These are phyloP conservation scores for Siniperca scherzeri DNA, from an alignment of 2,797 vertebrate genomes.

Conservation along the genomic window DNA sequence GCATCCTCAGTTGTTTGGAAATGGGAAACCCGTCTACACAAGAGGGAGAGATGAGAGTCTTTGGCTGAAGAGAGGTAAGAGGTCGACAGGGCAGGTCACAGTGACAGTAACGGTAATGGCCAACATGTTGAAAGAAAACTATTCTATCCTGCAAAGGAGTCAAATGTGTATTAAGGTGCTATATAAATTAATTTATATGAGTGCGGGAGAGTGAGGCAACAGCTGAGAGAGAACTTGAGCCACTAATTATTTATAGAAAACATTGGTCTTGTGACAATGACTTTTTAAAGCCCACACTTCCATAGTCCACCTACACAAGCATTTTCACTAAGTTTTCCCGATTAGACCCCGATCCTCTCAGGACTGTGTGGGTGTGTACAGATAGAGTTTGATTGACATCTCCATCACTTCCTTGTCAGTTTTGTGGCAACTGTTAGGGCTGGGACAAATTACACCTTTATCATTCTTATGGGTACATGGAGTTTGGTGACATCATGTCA, in stretches of 20 bases:
- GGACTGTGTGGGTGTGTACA: not conserved
- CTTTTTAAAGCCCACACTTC: not conserved
- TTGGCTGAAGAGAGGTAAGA: not conserved
- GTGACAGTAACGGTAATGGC: not conserved
- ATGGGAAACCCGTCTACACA: not conserved
- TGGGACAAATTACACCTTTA: not conserved
- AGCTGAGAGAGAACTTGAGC: not conserved
- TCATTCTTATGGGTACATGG: not conserved
- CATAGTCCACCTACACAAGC: not conserved
- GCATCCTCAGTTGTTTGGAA: not conserved
- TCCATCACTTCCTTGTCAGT: constrained; percentile 15
- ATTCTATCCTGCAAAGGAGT: not conserved
- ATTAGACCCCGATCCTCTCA: not conserved
- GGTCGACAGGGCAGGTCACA: too few relatives aligned
- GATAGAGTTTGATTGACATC: constrained; percentile 4
- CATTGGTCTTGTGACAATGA: not conserved
- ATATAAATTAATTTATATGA: not conserved
- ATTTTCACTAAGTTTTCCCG: not conserved
- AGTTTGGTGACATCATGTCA: not conserved
- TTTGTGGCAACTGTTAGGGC: not conserved
- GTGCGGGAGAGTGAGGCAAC: too few relatives aligned
- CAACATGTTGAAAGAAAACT: not conserved
- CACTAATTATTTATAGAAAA: not conserved
- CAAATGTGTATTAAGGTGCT: not conserved
- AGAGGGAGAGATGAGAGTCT: not conserved